A percentile compares a stretch with the other conserved stretches of the same genome.
Conservation (phyloP, 1,140 invertebrate genomes). For the Colletes latitarsis region DNA sequence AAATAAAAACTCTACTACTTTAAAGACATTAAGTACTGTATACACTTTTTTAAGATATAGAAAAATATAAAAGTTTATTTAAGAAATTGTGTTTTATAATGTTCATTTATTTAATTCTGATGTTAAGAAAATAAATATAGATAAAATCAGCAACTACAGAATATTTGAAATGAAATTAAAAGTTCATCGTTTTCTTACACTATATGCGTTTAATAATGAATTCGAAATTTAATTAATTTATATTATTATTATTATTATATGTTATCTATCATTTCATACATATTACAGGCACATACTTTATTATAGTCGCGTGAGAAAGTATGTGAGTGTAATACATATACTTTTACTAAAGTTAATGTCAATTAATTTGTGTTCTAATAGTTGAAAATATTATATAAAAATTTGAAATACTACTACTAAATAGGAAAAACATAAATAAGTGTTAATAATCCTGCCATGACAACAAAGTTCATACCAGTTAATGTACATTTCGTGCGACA, state of each 20-base stretch:
- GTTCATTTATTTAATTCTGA: slow-evolving; percentile 6
- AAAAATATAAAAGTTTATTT: slow-evolving; percentile 33
- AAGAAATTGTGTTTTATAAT: slow-evolving; percentile 66
- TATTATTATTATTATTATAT: not conserved
- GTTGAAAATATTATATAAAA: slow-evolving; percentile 8
- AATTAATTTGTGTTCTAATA: slow-evolving; percentile 5
- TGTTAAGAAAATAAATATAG: not conserved
- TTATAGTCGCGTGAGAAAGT: not conserved
- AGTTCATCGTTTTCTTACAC: slow-evolving; percentile 17
- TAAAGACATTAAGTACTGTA: slow-evolving; percentile 13
- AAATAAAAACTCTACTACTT: not conserved
- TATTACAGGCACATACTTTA: slow-evolving; percentile 11
- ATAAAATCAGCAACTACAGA: not conserved
- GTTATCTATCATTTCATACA: not conserved
- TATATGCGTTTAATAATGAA: slow-evolving; percentile 2
- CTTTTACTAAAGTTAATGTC: slow-evolving; percentile 12
- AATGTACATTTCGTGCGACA: slow-evolving; percentile 24
- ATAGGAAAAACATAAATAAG: slow-evolving; percentile 8
- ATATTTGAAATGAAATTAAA: slow-evolving; percentile 12
- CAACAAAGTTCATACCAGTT: slow-evolving; percentile 27
- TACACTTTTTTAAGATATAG: slow-evolving; percentile 14
- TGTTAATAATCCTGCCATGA: slow-evolving; percentile 47
- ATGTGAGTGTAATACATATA: not conserved
- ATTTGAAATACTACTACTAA: slow-evolving; percentile 7
- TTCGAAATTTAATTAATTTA: slow-evolving; percentile 6